phyloP scores from a whole-genome alignment of 2,888 invertebrate genomes.

The Dendrolimus pini region DNA sequence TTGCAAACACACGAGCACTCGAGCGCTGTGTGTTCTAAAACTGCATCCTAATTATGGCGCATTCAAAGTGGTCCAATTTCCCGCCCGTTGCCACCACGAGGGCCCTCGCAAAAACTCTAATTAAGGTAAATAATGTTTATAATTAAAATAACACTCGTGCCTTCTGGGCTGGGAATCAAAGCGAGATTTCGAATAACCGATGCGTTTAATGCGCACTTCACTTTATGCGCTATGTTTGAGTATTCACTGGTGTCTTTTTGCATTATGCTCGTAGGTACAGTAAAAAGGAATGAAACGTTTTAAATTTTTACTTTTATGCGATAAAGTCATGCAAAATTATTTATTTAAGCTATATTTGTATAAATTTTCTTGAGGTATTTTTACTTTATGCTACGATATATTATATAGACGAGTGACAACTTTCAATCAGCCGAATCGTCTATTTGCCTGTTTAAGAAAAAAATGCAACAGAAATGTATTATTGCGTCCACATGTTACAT shows the following conservation, averaged over 20 bases:
- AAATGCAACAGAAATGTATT: no score
- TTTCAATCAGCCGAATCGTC: no score
- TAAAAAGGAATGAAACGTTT: no score
- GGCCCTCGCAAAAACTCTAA: conserved; percentile 58
- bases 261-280: conserved; percentile 21
- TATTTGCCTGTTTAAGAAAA: no score
- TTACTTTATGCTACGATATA: no score
- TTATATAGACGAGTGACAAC: no score
- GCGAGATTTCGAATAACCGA: conserved; percentile 45
- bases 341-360: no score
- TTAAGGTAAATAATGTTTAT: conserved; percentile 74
- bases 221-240: conserved; percentile 42
- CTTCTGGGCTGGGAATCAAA: conserved; percentile 52
- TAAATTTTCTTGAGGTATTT: no score
- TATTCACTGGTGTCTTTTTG: conserved; percentile 25
- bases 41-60: conserved; percentile 63
- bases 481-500: no score
- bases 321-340: no score
- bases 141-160: conserved; percentile 71
- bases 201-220: conserved; percentile 55
- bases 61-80: conserved; percentile 60
- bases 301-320: no score
- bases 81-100: conserved; percentile 49
- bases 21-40: conserved; percentile 38
- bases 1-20: conserved; percentile 47